Percentiles rank a stretch among this genome's conserved stretches.
These are phyloP conservation scores for Lysandra bellargus DNA, from an alignment of 2,888 invertebrate species.

Conservation along the genomic window DNA sequence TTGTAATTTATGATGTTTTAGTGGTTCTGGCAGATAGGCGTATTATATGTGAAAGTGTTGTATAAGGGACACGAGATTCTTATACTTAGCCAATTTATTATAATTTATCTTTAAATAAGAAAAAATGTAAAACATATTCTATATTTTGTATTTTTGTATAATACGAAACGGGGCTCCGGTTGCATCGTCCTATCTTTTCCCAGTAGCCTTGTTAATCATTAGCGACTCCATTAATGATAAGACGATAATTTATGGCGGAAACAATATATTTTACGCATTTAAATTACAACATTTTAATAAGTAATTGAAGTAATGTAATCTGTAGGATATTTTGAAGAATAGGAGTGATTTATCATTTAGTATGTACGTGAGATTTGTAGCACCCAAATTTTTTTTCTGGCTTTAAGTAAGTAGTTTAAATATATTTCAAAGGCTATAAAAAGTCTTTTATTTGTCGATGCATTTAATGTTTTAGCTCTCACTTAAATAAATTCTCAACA, in stretches of 20 bases:
- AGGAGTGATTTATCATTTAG: neutral
- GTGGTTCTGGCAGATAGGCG: neutral
- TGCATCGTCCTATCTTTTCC: neutral
- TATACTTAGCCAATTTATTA: neutral
- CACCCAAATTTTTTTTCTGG: too few species aligned
- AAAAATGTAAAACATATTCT: neutral
- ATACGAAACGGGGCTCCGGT: neutral
- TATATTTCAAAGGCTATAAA: too few species aligned
- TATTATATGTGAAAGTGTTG: neutral
- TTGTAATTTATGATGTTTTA: neutral
- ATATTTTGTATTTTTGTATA: neutral
- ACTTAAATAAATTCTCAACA: too few species aligned
- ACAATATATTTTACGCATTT: neutral
- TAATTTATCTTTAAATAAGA: neutral
- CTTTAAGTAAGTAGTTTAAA: too few species aligned
- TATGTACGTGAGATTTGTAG: too few species aligned
- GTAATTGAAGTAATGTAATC: neutral
- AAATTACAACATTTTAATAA: neutral
- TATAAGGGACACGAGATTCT: too few species aligned
- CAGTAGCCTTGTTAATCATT: slow-evolving; percentile 14
- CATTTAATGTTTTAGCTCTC: too few species aligned
- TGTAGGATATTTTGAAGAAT: neutral
- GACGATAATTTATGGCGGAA: neutral
- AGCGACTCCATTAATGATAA: slow-evolving; percentile 11
- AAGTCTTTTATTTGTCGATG: too few species aligned